phyloP scores from a whole-genome alignment of 1,140 invertebrate genomes.

The Dufourea novaeangliae region DNA sequence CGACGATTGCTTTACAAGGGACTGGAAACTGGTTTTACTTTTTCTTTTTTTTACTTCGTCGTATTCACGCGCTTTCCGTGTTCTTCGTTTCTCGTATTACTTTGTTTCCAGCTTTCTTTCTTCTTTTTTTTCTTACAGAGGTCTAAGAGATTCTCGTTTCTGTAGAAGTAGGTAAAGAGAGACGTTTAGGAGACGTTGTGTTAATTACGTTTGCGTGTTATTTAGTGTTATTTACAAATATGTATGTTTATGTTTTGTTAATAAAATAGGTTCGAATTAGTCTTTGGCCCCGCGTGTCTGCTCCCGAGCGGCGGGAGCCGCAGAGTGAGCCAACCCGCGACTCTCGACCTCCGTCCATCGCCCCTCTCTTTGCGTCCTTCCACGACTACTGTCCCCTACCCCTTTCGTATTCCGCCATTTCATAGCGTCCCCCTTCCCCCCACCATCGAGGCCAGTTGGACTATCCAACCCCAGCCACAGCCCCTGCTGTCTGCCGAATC shows the following conservation, averaged over 20 bases:
- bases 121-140: conserved; percentile 33
- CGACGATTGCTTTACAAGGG: conserved; percentile 48
- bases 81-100: conserved; percentile 21
- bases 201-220: conserved; percentile 55
- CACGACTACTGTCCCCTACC: conserved; percentile 48
- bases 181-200: conserved; percentile 61
- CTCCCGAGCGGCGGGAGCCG: conserved; percentile 83
- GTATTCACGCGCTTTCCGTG: conserved; percentile 40
- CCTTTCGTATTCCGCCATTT: conserved; percentile 36
- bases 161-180: conserved; percentile 53
- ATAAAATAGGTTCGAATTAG: conserved; percentile 78
- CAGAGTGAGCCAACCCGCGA: conserved; percentile 80
- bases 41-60: conserved; percentile 24
- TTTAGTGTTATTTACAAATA: conserved; percentile 79
- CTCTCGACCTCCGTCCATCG: conserved; percentile 68
- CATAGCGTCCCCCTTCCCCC: conserved; percentile 44
- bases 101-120: not conserved
- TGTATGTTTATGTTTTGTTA: conserved; percentile 73
- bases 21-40: conserved; percentile 49
- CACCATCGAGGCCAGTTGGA: conserved; percentile 53
- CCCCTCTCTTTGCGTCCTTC: conserved; percentile 54
- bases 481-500: conserved; percentile 57
- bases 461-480: conserved; percentile 66
- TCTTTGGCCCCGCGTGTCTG: conserved; percentile 81
- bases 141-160: conserved; percentile 32